A percentile compares a stretch with the other conserved stretches of the same genome.
Conservation (phyloP, 2,797 vertebrate genomes). For the Tokudaia tokunoshimensis region DNA sequence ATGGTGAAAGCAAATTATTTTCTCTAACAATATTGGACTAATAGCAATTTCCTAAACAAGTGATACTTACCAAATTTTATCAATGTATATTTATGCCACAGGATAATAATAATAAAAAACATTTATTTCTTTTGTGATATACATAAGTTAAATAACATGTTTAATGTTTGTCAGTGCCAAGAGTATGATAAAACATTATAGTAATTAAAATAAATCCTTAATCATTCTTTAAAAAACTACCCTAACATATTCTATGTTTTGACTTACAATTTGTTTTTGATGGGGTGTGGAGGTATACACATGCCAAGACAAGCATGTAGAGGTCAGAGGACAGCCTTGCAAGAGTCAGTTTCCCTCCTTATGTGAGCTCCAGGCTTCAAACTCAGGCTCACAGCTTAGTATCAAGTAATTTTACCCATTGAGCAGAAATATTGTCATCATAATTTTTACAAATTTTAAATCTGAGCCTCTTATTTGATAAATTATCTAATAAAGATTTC, state of each 20-base stretch:
- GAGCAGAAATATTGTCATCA: neutral
- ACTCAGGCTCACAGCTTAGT: neutral
- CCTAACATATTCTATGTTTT: neutral
- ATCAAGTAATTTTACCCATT: neutral
- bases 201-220: neutral
- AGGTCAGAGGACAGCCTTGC: neutral
- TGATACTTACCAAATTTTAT: neutral
- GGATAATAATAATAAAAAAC: neutral
- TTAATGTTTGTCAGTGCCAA: neutral
- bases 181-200: neutral
- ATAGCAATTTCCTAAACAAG: constrained; percentile 29
- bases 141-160: neutral
- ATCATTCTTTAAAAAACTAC: neutral
- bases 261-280: neutral
- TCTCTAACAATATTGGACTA: neutral
- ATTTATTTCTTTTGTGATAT: neutral
- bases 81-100: neutral
- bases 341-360: neutral
- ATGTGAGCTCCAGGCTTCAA: neutral
- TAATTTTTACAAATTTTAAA: neutral
- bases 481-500: neutral
- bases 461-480: neutral
- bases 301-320: neutral
- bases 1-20: constrained; percentile 20
- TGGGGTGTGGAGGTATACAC: neutral